A percentile compares a stretch with the other conserved stretches of the same genome.
Conservation (phyloP, 2,797 vertebrate species). For the Zalophus californianus region DNA sequence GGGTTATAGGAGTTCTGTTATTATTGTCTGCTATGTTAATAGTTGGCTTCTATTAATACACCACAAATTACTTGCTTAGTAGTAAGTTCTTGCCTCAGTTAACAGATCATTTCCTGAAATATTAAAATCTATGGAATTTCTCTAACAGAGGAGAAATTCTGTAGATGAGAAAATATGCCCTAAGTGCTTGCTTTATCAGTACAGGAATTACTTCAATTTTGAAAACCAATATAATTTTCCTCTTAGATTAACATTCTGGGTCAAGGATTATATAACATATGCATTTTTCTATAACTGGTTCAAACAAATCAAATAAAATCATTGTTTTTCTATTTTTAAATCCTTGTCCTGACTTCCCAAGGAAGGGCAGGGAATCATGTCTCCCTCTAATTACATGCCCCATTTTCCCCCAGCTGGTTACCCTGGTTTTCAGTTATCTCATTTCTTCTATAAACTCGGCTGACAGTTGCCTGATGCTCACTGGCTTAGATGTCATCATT, state of each 20-base stretch:
- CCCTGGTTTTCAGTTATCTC: neutral
- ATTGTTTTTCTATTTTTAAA: neutral
- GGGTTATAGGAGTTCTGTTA: neutral
- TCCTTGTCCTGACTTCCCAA: neutral
- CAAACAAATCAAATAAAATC: slow-evolving; percentile 31
- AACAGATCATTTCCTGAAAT: neutral
- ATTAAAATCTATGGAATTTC: neutral
- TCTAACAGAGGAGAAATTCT: neutral
- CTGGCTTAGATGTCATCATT: slow-evolving; percentile 49
- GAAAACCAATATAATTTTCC: neutral
- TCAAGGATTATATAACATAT: neutral
- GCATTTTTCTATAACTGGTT: neutral
- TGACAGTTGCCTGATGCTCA: slow-evolving; percentile 18
- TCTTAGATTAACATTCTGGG: slow-evolving; percentile 3
- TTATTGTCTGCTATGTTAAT: neutral
- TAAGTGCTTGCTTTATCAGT: neutral
- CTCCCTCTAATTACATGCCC: neutral
- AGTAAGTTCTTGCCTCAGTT: neutral
- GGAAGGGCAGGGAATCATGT: neutral
- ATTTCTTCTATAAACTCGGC: slow-evolving; percentile 35
- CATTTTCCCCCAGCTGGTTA: neutral
- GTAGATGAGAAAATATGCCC: neutral
- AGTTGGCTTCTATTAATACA: neutral
- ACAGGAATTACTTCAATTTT: neutral
- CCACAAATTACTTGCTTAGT: neutral